Evolutionary conservation across 1,140 invertebrate genomes (phyloP), one percentile per base, ranked within the genome.

Genomic region (Tetramorium simillimum): DNA sequence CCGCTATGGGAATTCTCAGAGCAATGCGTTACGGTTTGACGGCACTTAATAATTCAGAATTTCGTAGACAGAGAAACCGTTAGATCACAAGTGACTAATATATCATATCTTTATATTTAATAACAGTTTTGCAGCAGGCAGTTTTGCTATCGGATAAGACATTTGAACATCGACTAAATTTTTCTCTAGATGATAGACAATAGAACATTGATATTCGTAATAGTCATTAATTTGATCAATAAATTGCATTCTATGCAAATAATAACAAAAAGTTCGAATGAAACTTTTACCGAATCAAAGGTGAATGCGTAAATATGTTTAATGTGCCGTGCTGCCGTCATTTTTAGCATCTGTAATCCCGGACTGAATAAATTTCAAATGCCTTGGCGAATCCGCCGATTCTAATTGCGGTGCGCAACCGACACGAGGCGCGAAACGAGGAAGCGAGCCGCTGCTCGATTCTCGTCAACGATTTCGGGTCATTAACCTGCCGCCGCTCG

Each of bases 281-380:
- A 10, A 18, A 9, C 33, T 10, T 72, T 72, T 82, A 28, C 14
- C 46, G 63, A 28, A 56, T 82, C 10, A 2, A 24, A 56, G 6
- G 37, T n/a, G 37, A 51, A 72, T 82, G 37, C 51, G 24, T 1
- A 43, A 33, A 43, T 43, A 10, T 43, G 40, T 33, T 33, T 33
- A 33, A 33, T 33, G 33, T 33, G 33, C 33, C 33, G 33, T 33
- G 33, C 46, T 46, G 12, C 40, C 9, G 6, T 10, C 46, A 43
- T 43, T 43, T 7, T 12, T 46, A 46, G 46, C 46, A 46, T 46
- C 10, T n/a, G 51, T 49, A 60, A 88, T 60, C 37, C 62, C 14
- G 46, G 28, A 3, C 70, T 53, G 73, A 77, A 72, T 60, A 24
- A 67, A 81, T 81, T 88, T 86, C 53, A 82, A 86, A 73, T 40